phyloP scores from a whole-genome alignment of 1,140 invertebrate genomes.

The Dreissena rostriformis region DNA sequence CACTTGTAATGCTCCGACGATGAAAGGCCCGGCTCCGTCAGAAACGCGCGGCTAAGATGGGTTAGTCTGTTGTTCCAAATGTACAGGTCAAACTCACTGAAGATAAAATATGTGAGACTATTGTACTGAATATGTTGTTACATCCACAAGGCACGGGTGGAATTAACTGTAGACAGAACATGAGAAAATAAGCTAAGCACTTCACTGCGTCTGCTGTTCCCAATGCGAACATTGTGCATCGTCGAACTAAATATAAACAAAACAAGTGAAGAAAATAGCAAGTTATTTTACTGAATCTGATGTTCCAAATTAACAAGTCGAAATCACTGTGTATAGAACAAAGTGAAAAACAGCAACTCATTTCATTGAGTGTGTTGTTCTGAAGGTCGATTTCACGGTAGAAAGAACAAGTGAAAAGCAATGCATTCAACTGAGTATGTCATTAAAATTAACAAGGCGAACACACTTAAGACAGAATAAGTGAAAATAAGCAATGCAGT shows the following conservation, averaged over 20 bases:
- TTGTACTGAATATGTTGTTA: no score
- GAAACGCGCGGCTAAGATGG: slow-evolving; percentile 70
- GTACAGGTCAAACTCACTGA: slow-evolving; percentile 73
- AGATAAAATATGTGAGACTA: no score
- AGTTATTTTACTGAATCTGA: not conserved
- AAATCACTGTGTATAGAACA: not conserved
- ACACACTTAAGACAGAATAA: no score
- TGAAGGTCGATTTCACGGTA: not conserved
- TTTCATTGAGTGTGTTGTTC: not conserved
- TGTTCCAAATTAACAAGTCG: not conserved
- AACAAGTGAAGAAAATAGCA: no score
- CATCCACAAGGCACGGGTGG: slow-evolving; percentile 66
- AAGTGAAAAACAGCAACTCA: no score
- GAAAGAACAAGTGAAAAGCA: no score
- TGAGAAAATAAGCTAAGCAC: no score
- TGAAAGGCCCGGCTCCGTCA: slow-evolving; percentile 66
- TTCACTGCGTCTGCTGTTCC: not conserved
- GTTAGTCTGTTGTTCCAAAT: slow-evolving; percentile 72
- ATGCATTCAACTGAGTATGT: no score
- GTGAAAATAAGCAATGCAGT: no score
- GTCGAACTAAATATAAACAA: not conserved
- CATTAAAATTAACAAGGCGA: no score
- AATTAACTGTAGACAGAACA: slow-evolving; percentile 71
- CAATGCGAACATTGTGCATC: not conserved
- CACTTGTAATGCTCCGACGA: slow-evolving; percentile 73